Conservation (phyloP, 2,888 invertebrate genomes). For the Herminia tarsipennalis region DNA sequence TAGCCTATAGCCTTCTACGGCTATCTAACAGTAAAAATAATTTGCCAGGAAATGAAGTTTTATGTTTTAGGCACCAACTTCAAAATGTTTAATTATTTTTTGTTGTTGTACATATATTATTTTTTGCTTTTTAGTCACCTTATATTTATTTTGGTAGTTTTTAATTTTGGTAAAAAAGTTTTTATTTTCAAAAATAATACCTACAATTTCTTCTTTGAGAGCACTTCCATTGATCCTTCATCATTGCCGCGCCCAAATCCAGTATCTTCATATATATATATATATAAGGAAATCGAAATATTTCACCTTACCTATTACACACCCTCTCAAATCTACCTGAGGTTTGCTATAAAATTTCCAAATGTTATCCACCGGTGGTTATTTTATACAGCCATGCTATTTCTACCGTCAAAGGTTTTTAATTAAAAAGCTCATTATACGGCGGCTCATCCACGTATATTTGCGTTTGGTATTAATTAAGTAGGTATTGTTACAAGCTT, state of each 20-base stretch:
- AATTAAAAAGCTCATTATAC: constrained; percentile 42
- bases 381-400: constrained; percentile 19
- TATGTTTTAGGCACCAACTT: no score
- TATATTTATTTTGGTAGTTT: no score
- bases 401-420: constrained; percentile 32
- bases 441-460: constrained; percentile 31
- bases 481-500: constrained; percentile 20
- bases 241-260: constrained; percentile 36
- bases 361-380: constrained; percentile 24
- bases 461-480: constrained; percentile 38
- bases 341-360: constrained; percentile 46
- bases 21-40: no score
- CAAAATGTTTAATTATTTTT: no score
- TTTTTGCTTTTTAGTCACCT: no score
- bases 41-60: no score
- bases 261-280: constrained; percentile 42
- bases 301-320: constrained; percentile 51
- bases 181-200: no score
- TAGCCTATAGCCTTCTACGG: no score
- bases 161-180: no score
- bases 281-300: constrained; percentile 59
- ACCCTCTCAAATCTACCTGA: constrained; percentile 13
- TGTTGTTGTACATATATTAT: no score
- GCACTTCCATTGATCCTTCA: constrained; percentile 38
- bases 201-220: background rate